A percentile compares a stretch with the other conserved stretches of the same genome.
phyloP scores from a whole-genome alignment of 1,140 invertebrate genomes.

The Leguminivora glycinivorella region DNA sequence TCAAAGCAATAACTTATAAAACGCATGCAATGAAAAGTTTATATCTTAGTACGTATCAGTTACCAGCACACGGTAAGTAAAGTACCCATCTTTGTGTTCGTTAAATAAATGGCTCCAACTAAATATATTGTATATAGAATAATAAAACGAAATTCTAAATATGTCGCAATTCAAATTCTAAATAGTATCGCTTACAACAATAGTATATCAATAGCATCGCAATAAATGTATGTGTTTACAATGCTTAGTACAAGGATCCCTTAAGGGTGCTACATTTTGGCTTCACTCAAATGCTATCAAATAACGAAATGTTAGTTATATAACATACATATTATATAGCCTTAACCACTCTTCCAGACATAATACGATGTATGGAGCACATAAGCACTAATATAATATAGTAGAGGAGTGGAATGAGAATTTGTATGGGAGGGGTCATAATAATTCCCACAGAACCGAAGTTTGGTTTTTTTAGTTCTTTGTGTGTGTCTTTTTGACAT shows the following conservation, averaged over 20 bases:
- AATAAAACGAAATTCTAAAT: conserved; percentile 29
- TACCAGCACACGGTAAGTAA: not conserved
- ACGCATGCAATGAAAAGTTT: not conserved
- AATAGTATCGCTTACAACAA: conserved; percentile 31
- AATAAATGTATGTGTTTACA: conserved; percentile 40
- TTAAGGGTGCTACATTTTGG: not conserved
- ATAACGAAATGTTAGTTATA: too few relatives aligned
- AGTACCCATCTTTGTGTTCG: not conserved
- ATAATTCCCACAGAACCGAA: too few relatives aligned
- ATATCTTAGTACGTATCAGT: not conserved
- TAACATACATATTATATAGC: too few relatives aligned
- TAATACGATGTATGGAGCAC: too few relatives aligned
- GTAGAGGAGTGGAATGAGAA: too few relatives aligned
- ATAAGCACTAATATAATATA: too few relatives aligned
- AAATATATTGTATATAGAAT: conserved; percentile 26
- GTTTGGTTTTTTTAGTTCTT: too few relatives aligned
- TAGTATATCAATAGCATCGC: conserved; percentile 22
- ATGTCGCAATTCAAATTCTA: conserved; percentile 34
- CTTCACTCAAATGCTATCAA: not conserved
- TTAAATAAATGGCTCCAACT: not conserved
- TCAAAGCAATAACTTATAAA: not conserved
- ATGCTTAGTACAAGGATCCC: conserved; percentile 27
- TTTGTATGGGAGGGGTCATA: too few relatives aligned
- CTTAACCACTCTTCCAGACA: too few relatives aligned
- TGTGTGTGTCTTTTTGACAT: too few relatives aligned